Base-by-base conservation (phyloP, 2,888 invertebrate species). In the Eilema depressum region DNA sequence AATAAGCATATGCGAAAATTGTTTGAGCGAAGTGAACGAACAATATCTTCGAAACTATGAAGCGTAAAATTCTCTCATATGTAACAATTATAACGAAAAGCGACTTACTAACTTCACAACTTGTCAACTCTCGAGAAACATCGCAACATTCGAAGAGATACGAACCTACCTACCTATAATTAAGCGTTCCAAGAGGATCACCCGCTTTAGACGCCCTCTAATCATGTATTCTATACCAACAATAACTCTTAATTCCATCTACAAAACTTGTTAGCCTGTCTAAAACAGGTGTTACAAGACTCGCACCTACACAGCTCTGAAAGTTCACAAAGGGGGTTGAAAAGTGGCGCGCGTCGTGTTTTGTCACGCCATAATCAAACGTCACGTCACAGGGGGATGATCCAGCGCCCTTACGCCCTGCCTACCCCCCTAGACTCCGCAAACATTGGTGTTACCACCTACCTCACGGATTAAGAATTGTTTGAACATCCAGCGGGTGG, bases 341-440 rank as follows among this genome's bases (percentile, higher is more conserved):
- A 86, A 88, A 85, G 84, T 85, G 86, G 85, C 83, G 84, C 80
- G 83, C 83, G 85, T 84, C 87, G 86, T 90, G 89, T 91, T 88
- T 87, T 88, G 91, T 91, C 91, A 90, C 88, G 91, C 85, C 83
- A 85, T 82, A 82, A 82, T 82, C 82, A 82, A 82, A 82, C 78
- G 83, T 82, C 82, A 82, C 86, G 87, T 85, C 85, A 82, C 78
- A 78, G 78, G 81, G 82, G 82, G 79, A 77, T 75, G 67, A 64
- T 67, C 65, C 62, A 33, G 59, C 12, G 28, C 66, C 68, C 68
- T 61, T 23, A 23, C 59, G 12, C 63, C 61, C 33, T 47, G 12
- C 59, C 47, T n/a, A 26, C 67, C 65, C 64, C 68, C 28, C 79
- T 74, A 71, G 78, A 81, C 81, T 79, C 75, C 78, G 83, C 83